Evolutionary conservation across 1,140 invertebrate genomes (phyloP), one percentile per base, ranked within the genome.

Genomic region (Bactericera cockerelli): DNA sequence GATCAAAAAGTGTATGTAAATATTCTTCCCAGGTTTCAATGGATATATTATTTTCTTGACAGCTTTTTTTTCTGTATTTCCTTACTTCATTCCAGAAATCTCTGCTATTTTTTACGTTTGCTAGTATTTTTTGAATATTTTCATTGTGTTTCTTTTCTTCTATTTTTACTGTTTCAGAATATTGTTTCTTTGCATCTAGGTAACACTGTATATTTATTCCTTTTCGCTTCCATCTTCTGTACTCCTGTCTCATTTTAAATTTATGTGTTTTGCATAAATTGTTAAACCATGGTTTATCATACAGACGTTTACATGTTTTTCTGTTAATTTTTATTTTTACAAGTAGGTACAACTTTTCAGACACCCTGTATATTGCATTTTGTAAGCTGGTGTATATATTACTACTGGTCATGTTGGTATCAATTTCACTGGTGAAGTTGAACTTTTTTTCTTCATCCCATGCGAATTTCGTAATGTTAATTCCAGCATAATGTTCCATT

Each of bases 11-110:
- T 4, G 42, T 49, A 4, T 6, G n/a, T 53, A 26, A 38, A 26
- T 57, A 61, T n/a, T 26, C 25, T n/a, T 49, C 42, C 22, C 42
- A 49, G n/a, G 42, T 19, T 6, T 49, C 4, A 1, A 63, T 61
- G 13, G 60, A 53, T 2, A 8, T 16, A 14, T 63, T 56, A 19
- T 38, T 14, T 21, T 39, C 26, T 19, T 57, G 53, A n/a, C 16
- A 19, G 10, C 11, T 21, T 60, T 42, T 57, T 13, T 28, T 25
- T 39, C 26, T 60, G 6, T 57, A 26, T 28, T 33, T 49, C 19
- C 22, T 49, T 4, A 49, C 42, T 49, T 49, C 31, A 4, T 60
- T 57, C 61, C 61, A 60, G 13, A 62, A 62, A 8, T 60, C 26
- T 26, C 25, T 54, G 3, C 49, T 53, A 26, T 62, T 57, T 54